phyloP scores from a whole-genome alignment of 2,888 invertebrate genomes.

The Cerceris ruficornis region DNA sequence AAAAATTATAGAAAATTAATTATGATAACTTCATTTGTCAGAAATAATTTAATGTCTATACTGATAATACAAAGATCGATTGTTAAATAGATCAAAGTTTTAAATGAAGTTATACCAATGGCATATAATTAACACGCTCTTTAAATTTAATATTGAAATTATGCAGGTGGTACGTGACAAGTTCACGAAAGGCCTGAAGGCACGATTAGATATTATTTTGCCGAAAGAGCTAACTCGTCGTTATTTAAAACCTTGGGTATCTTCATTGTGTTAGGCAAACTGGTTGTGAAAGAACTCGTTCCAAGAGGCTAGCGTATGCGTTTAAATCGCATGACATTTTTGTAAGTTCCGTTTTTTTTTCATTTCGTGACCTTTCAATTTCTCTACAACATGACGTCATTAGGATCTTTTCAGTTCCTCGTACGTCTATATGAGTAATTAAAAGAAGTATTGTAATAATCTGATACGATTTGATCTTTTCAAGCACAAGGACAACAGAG shows the following conservation, averaged over 20 bases:
- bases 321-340: conserved; percentile 3
- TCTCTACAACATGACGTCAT: neutral
- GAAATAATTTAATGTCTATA: too few species aligned
- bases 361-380: conserved; percentile 16
- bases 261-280: conserved; percentile 34
- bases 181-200: neutral
- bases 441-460: neutral
- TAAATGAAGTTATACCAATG: too few species aligned
- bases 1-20: too few species aligned
- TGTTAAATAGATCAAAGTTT: too few species aligned
- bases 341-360: neutral
- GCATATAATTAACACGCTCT: neutral
- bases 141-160: neutral
- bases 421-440: neutral
- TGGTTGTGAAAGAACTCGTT: conserved; percentile 24
- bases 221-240: conserved; percentile 21
- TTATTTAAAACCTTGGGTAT: conserved; percentile 22
- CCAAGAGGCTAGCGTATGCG: neutral
- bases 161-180: neutral
- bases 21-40: too few species aligned
- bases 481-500: too few species aligned
- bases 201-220: conserved; percentile 1
- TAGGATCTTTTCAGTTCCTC: neutral
- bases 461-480: neutral
- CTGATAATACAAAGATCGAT: too few species aligned